Percentiles rank a stretch among this genome's conserved stretches.
Evolutionary conservation across 2,888 invertebrate species (phyloP).

Genomic region (Kuschelorhynchus macadamiae): DNA sequence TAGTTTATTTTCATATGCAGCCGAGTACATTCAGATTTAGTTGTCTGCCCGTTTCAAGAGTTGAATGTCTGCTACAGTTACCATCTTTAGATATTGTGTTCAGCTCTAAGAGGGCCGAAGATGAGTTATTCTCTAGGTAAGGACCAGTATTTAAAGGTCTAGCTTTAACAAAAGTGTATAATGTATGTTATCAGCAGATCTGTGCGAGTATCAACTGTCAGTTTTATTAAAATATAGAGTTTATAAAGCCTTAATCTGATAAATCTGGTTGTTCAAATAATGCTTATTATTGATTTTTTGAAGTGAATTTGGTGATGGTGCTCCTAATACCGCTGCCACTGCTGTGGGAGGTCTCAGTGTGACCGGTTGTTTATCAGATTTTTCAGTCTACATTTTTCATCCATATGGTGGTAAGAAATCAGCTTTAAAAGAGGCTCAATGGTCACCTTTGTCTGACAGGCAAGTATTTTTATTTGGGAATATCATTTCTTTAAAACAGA

Average conservation of each 20-base stretch:
- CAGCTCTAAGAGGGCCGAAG: conserved; percentile 90
- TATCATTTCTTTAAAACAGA: too few relatives aligned
- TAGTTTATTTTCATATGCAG: conserved; percentile 98
- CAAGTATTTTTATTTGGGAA: conserved; percentile 2
- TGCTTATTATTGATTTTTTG: too few relatives aligned
- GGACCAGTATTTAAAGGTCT: background rate
- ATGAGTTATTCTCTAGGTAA: conserved; percentile 72
- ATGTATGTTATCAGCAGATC: too few relatives aligned
- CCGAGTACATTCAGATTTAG: conserved; percentile 97
- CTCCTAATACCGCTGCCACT: conserved; percentile 73
- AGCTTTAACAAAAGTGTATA: background rate
- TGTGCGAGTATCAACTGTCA: too few relatives aligned
- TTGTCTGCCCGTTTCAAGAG: conserved; percentile 94
- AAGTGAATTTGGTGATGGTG: conserved; percentile 72
- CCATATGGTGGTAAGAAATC: conserved; percentile 96
- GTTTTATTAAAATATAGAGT: too few relatives aligned
- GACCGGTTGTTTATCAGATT: conserved; percentile 96
- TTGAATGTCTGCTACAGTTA: conserved; percentile 95
- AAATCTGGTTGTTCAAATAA: too few relatives aligned
- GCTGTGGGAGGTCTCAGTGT: conserved; percentile 91
- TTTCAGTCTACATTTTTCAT: conserved; percentile 98
- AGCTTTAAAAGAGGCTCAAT: conserved; percentile 84
- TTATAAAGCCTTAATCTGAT: too few relatives aligned
- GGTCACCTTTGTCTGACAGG: conserved; percentile 85
- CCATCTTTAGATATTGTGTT: conserved; percentile 98